phyloP scores from a whole-genome alignment of 2,797 vertebrate genomes.

The Periophthalmus magnuspinnatus region DNA sequence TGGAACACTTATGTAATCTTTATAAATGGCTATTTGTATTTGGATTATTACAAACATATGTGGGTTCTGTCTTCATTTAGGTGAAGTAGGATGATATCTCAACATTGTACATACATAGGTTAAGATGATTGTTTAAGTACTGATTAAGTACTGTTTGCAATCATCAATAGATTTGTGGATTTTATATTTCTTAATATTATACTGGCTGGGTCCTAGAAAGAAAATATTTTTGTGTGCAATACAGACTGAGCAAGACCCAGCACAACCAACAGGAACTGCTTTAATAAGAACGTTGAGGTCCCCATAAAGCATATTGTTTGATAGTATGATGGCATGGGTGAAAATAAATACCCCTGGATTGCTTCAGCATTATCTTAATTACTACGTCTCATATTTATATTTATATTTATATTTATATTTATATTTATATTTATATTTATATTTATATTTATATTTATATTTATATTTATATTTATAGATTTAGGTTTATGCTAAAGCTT shows the following conservation, averaged over 20 bases:
- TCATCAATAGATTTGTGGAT: background rate
- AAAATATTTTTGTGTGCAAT: constrained; percentile 8
- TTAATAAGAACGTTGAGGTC: background rate
- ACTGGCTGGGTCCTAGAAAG: no score
- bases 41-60: background rate
- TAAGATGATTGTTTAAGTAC: no score
- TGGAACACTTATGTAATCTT: constrained; percentile 20
- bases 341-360: constrained; percentile 23
- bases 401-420: no score
- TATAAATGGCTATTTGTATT: constrained; percentile 6
- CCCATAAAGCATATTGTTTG: constrained; percentile 17
- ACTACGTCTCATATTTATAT: constrained; percentile 10
- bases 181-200: constrained; percentile 14
- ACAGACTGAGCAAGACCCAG: constrained; percentile 3
- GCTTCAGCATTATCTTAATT: constrained; percentile 57
- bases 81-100: constrained; percentile 10
- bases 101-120: constrained; percentile 17
- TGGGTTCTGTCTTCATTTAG: constrained; percentile 7
- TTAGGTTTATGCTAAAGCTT: background rate
- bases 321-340: constrained; percentile 11
- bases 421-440: no score
- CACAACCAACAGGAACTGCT: constrained; percentile 25
- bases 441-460: no score
- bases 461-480: no score
- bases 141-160: no score